Evolutionary conservation across 1,140 invertebrate genomes (phyloP).

Genomic region (Tetragonula clypearis): DNA sequence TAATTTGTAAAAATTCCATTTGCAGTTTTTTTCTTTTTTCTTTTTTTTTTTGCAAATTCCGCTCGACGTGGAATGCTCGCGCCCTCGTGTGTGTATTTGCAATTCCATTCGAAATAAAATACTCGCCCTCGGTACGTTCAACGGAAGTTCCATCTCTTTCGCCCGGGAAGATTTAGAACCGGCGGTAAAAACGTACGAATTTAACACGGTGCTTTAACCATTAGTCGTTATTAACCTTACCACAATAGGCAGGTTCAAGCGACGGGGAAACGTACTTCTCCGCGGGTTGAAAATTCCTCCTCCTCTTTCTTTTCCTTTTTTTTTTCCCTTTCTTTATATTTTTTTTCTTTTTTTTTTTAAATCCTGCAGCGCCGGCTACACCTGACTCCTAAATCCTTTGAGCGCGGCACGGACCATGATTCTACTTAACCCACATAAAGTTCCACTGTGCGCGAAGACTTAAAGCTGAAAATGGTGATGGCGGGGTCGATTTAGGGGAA

Average conservation of each 20-base stretch:
- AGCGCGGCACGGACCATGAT: slow-evolving; percentile 61
- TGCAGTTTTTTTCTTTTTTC: too few relatives aligned
- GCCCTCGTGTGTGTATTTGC: too few relatives aligned
- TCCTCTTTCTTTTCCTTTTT: background rate
- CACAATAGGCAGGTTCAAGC: slow-evolving; percentile 44
- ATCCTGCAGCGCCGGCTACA: slow-evolving; percentile 39
- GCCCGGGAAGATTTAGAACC: background rate
- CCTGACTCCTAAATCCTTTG: slow-evolving; percentile 66
- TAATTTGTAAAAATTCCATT: background rate
- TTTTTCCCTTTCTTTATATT: slow-evolving; percentile 4
- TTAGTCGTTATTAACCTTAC: slow-evolving; percentile 51
- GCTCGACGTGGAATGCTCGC: too few relatives aligned
- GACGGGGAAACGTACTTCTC: slow-evolving; percentile 35
- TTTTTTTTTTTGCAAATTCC: too few relatives aligned
- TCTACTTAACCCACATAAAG: slow-evolving; percentile 71
- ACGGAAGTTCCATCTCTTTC: background rate
- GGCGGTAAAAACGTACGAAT: slow-evolving; percentile 11
- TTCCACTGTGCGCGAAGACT: slow-evolving; percentile 57
- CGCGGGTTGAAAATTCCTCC: slow-evolving; percentile 1
- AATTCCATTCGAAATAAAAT: background rate
- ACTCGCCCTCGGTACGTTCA: background rate
- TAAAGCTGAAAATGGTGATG: slow-evolving; percentile 62
- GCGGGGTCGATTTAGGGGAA: slow-evolving; percentile 62
- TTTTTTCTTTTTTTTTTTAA: slow-evolving; percentile 36
- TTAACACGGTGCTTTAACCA: slow-evolving; percentile 34